Conservation (phyloP, 2,113 vertebrate genomes). For the Ceuthmochares aereus region DNA sequence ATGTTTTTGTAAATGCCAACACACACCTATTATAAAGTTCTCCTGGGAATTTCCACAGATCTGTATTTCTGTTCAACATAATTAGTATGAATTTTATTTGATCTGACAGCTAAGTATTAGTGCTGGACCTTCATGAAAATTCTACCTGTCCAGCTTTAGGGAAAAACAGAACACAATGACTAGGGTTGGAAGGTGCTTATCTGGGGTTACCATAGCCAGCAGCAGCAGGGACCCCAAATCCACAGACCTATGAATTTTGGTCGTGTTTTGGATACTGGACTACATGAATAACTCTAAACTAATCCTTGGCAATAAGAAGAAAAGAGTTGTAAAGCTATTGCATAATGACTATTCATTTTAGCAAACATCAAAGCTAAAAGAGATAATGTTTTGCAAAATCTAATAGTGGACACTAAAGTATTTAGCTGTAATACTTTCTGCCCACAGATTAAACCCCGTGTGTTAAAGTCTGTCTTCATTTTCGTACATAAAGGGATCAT, state of each 20-base stretch:
- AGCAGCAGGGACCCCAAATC: not conserved
- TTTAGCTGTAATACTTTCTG: not conserved
- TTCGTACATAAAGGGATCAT: not conserved
- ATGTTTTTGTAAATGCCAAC: not conserved
- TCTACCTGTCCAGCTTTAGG: not conserved
- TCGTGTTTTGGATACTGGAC: not conserved
- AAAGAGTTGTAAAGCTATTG: not conserved
- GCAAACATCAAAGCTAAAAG: not conserved
- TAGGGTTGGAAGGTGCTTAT: not conserved
- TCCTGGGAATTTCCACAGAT: constrained; percentile 6
- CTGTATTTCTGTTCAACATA: constrained; percentile 32
- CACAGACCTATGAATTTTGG: not conserved
- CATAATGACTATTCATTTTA: not conserved
- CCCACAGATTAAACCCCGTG: not conserved
- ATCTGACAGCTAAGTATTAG: constrained; percentile 23
- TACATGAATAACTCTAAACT: not conserved
- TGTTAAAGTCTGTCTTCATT: not conserved
- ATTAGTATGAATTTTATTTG: constrained; percentile 42
- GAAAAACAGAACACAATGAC: not conserved
- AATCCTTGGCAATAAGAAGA: not conserved
- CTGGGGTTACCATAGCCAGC: not conserved
- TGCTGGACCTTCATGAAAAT: not conserved
- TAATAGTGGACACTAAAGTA: not conserved
- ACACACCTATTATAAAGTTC: not conserved
- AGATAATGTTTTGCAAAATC: not conserved